Evolutionary conservation across 2,888 invertebrate species (phyloP).

Genomic region (Isotomurus palustris): DNA sequence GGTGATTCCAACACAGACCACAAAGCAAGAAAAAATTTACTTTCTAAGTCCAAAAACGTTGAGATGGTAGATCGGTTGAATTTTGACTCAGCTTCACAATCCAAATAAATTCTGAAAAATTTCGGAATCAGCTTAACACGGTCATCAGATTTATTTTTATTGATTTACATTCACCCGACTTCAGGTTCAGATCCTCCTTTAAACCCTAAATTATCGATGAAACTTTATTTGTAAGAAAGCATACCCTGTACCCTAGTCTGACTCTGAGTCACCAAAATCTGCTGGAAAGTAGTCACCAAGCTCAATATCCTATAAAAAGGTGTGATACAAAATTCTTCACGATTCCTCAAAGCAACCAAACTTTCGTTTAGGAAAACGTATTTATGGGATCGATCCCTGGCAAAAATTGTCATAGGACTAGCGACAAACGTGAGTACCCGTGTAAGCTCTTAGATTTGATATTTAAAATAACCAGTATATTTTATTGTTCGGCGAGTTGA

Average conservation of each 20-base stretch:
- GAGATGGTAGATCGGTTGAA: conserved; percentile 26
- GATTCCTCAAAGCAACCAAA: conserved; percentile 39
- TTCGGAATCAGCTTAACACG: conserved; percentile 22
- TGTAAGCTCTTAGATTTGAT: too few relatives aligned
- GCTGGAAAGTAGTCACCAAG: conserved; percentile 25
- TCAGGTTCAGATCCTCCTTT: not conserved
- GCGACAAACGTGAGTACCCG: too few relatives aligned
- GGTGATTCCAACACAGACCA: conserved; percentile 14
- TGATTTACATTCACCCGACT: conserved; percentile 8
- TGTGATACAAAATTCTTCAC: conserved; percentile 39
- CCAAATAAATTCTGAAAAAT: conserved; percentile 24
- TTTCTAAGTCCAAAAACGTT: conserved; percentile 14
- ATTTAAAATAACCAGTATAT: too few relatives aligned
- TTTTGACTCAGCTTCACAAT: conserved; percentile 27
- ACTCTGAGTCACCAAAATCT: conserved; percentile 38
- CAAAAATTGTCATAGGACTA: too few relatives aligned
- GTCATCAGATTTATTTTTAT: conserved; percentile 18
- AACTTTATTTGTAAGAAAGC: conserved; percentile 35
- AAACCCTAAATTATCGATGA: conserved; percentile 34
- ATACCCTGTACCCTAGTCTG: conserved; percentile 32
- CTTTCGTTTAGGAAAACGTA: conserved; percentile 47
- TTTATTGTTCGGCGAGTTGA: too few relatives aligned
- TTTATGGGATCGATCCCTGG: conserved; percentile 47
- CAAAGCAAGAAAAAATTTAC: conserved; percentile 8
- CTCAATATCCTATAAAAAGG: conserved; percentile 37